Evolutionary conservation across 2,797 vertebrate genomes (phyloP).

Genomic region (Anisognathus igniventris): DNA sequence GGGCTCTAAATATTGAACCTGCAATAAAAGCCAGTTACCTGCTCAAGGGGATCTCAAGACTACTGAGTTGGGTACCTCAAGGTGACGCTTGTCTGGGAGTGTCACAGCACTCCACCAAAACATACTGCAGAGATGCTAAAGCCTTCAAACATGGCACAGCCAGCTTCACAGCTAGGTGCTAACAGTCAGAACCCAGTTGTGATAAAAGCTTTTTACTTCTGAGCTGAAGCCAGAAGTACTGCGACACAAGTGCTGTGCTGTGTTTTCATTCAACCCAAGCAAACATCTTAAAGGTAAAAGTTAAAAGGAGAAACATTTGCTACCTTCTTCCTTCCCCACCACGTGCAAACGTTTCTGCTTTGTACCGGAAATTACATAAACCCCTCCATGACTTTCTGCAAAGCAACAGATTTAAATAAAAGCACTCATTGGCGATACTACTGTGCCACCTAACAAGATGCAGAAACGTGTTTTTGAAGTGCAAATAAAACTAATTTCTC

Average conservation of each 20-base stretch:
- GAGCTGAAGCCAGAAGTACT: neutral
- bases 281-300: neutral
- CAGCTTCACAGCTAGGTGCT: neutral
- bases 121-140: neutral
- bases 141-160: neutral
- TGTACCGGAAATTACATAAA: neutral
- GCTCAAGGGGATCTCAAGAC: neutral
- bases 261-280: neutral
- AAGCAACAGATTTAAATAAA: constrained; percentile 12
- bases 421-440: neutral
- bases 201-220: neutral
- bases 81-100: neutral
- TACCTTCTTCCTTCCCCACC: neutral
- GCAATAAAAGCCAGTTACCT: constrained; percentile 8
- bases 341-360: neutral
- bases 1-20: neutral
- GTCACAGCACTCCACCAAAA: neutral
- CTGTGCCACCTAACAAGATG: constrained; percentile 20
- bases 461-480: constrained; percentile 21
- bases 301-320: neutral
- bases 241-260: neutral
- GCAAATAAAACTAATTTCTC: constrained; percentile 59
- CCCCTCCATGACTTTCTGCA: neutral
- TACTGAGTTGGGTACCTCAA: neutral
- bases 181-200: neutral